A percentile compares a stretch with the other conserved stretches of the same genome.
Evolutionary conservation across 2,888 invertebrate genomes (phyloP).

Genomic region (Erebia aethiops): DNA sequence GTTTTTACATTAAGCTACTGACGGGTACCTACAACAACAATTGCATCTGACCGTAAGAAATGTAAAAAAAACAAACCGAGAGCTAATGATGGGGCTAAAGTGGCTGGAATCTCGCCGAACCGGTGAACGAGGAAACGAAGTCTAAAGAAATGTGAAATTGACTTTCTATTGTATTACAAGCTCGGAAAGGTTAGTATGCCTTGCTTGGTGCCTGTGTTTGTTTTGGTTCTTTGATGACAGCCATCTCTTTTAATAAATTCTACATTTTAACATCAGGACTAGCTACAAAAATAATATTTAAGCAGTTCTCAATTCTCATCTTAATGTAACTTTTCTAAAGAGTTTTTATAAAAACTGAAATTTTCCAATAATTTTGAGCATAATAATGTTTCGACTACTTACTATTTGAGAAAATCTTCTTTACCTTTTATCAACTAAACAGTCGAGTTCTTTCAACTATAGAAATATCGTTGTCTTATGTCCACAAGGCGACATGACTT

Average conservation of each 20-base stretch:
- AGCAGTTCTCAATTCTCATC: too few species aligned
- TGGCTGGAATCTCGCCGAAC: slow-evolving; percentile 41
- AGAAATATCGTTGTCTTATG: background rate
- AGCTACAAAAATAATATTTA: too few species aligned
- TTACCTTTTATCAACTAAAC: too few species aligned
- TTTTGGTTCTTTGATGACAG: slow-evolving; percentile 10
- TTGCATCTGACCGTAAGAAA: slow-evolving; percentile 18
- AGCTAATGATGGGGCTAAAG: slow-evolving; percentile 24
- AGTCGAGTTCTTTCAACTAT: background rate
- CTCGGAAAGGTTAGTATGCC: slow-evolving; percentile 32
- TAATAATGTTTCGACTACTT: too few species aligned
- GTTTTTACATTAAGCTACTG: too few species aligned
- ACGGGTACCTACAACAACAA: background rate
- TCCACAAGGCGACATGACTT: background rate
- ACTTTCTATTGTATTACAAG: slow-evolving; percentile 40
- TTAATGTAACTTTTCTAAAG: too few species aligned
- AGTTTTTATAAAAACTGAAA: too few species aligned
- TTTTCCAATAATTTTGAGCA: too few species aligned
- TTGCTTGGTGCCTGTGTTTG: slow-evolving; percentile 18
- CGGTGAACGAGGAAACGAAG: slow-evolving; percentile 37
- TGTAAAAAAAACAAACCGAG: slow-evolving; percentile 22
- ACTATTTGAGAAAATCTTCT: too few species aligned
- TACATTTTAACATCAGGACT: too few species aligned
- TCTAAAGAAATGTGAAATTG: slow-evolving; percentile 38
- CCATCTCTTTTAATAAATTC: background rate